Percentiles rank a stretch among this genome's conserved stretches.
Evolutionary conservation across 2,797 vertebrate species (phyloP).

Genomic region (Diplodus puntazzo): DNA sequence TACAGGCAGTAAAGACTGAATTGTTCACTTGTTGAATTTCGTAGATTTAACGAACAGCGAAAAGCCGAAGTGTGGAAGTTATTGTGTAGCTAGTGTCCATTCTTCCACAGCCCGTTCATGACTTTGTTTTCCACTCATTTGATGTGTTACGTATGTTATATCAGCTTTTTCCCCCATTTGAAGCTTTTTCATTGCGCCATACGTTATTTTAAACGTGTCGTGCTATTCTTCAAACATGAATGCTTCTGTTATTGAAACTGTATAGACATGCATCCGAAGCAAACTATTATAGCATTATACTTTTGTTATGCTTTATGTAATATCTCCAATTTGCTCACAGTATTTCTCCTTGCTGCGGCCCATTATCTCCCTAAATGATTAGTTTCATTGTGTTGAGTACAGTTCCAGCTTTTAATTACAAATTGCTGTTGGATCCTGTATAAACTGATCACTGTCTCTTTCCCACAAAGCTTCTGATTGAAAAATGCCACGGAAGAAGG

Average conservation of each 20-base stretch:
- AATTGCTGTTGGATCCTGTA: background rate
- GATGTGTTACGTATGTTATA: background rate
- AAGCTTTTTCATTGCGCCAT: background rate
- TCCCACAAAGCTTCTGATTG: slow-evolving; percentile 26
- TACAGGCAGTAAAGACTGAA: background rate
- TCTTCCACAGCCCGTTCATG: background rate
- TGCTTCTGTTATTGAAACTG: background rate
- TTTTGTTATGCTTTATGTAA: background rate
- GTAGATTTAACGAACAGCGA: background rate
- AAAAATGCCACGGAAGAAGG: slow-evolving; percentile 90
- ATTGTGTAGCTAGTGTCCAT: background rate
- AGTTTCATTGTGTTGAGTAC: background rate
- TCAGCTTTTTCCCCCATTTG: background rate
- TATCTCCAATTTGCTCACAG: background rate
- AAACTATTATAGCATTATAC: background rate
- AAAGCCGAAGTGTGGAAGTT: background rate
- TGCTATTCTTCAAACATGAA: background rate
- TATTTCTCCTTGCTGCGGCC: background rate
- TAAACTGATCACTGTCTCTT: background rate
- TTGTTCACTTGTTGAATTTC: background rate
- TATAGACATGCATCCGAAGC: background rate
- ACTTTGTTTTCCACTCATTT: background rate
- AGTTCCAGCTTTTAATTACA: background rate
- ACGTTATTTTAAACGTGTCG: background rate
- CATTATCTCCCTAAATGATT: too few species aligned